Base-by-base conservation (phyloP, 1,140 invertebrate genomes). In the Paracyclopina nana region DNA sequence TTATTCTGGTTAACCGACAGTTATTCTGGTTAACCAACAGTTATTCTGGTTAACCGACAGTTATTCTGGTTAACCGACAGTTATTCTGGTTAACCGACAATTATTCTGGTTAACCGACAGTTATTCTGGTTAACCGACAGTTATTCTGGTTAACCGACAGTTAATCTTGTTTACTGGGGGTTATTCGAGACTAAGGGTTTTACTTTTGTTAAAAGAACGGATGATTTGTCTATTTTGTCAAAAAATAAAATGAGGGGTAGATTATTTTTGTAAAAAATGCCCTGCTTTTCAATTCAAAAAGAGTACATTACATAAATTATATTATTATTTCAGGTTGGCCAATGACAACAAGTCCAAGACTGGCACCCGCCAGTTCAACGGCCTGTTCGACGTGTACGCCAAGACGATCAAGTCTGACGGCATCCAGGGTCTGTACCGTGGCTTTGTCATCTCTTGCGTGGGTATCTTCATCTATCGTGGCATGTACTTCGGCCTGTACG, bases 401-500 rank as follows among this genome's bases (percentile, higher is more conserved):
- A 91, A 91, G 70, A 85, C 84, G 65, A 76, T 84, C 65, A 86
- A 84, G 69, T 64, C 75, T 56, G 88, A 94, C 67, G 88, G 88
- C 54, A 55, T 84, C 25, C 62, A 69, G 55, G 88, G 87, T 55
- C 69, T 91, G 55, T 94, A 94, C 74, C 72, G 86, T 68, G 88
- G 88, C 55, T 94, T 94, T 65, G 75, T 76, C 56, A 86, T 94
- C 53, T 94, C 87, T 40, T 85, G 86, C 31, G 80, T 86, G 65
- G 82, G 82, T 61, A 84, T 84, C 64, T 79, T 84, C 58, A 82
- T 84, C 66, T 84, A 84, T 68, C 72, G 86, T 63, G 88, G 86
- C 24, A 75, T 80, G 56, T 95, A 91, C 74, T 95, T 95, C 65
- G 88, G 88, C 58, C 79, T 87, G 68, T 95, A 85, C 66, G 88